Evolutionary conservation across 2,113 vertebrate genomes (phyloP).

Genomic region (Plecturocebus donacophilus): DNA sequence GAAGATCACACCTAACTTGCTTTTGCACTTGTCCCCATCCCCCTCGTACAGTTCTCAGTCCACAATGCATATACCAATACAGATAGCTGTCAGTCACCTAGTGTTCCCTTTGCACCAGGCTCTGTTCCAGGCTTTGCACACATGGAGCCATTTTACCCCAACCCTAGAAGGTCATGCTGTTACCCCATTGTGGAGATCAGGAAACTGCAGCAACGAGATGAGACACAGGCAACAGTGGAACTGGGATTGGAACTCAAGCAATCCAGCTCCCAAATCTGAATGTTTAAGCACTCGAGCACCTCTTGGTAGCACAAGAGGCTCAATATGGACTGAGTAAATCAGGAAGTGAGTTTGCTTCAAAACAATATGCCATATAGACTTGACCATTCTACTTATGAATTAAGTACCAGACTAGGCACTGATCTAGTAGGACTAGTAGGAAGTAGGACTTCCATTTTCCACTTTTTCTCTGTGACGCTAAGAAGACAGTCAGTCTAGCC

Average conservation of each 20-base stretch:
- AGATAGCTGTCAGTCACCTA: neutral
- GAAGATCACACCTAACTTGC: neutral
- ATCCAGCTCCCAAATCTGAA: neutral
- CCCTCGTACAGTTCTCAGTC: too few relatives aligned
- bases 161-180: too few relatives aligned
- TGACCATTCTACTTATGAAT: neutral
- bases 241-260: neutral
- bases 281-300: neutral
- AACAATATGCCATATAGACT: neutral
- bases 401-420: neutral
- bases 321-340: neutral
- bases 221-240: neutral
- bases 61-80: accelerated
- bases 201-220: neutral
- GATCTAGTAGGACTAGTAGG: neutral
- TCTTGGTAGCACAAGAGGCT: neutral
- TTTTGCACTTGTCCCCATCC: too few relatives aligned
- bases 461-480: neutral
- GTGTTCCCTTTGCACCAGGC: neutral
- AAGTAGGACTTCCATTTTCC: neutral
- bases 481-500: neutral
- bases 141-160: neutral
- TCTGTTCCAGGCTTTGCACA: neutral
- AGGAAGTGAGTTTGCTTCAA: neutral
- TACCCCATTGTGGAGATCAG: neutral